These are phyloP conservation scores for Limnephilus rhombicus DNA, from an alignment of 2,888 invertebrate species.

Conservation along the genomic window DNA sequence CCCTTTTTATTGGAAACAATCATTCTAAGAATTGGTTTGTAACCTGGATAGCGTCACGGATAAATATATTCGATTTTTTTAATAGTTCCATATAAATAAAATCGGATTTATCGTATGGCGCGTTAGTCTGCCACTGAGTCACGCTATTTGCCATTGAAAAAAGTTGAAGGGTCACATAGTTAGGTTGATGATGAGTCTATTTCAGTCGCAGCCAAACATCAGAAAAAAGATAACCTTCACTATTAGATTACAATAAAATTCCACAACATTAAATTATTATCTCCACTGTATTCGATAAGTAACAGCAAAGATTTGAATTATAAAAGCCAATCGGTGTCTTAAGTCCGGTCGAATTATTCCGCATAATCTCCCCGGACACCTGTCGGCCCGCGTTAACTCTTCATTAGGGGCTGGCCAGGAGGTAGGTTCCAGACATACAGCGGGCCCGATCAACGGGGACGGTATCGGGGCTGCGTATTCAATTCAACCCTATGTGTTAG, in stretches of 20 bases:
- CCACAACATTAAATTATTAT: not conserved
- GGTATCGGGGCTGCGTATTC: not conserved
- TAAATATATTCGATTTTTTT: too few relatives aligned
- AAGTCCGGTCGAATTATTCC: conserved; percentile 48
- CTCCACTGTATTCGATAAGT: not conserved
- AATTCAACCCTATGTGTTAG: not conserved
- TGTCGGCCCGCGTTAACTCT: conserved; percentile 33
- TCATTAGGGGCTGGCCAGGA: conserved; percentile 4
- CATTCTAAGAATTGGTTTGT: too few relatives aligned
- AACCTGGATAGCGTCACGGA: too few relatives aligned
- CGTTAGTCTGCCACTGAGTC: too few relatives aligned
- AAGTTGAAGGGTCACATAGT: too few relatives aligned
- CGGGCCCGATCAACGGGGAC: not conserved
- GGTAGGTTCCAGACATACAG: not conserved
- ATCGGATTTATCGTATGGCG: too few relatives aligned
- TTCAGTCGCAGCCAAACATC: too few relatives aligned
- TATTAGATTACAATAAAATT: not conserved
- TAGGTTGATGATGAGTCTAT: too few relatives aligned
- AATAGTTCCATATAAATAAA: too few relatives aligned
- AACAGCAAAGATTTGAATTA: not conserved
- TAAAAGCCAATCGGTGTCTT: conserved; percentile 51
- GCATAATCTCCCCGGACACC: conserved; percentile 41
- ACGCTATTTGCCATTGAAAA: too few relatives aligned
- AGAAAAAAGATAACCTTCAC: not conserved
- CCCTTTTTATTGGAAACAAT: too few relatives aligned